phyloP scores from a whole-genome alignment of 2,797 vertebrate genomes.

The Melanogrammus aeglefinus region DNA sequence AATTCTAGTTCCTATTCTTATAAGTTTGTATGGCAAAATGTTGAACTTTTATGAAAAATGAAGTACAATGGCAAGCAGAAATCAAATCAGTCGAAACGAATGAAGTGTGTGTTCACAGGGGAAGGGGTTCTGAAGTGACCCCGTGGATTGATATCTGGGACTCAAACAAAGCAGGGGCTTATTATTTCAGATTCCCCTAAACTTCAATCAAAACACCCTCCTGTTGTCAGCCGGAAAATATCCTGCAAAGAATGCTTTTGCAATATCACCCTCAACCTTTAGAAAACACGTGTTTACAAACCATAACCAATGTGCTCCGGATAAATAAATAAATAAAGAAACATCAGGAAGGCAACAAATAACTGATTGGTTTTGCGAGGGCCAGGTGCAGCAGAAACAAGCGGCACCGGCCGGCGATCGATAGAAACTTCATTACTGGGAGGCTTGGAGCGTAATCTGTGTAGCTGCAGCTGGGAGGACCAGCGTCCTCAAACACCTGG shows the following conservation, averaged over 20 bases:
- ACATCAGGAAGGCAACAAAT: slow-evolving; percentile 28
- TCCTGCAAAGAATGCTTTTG: slow-evolving; percentile 40
- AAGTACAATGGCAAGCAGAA: no score
- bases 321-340: slow-evolving; percentile 27
- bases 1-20: no score
- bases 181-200: no score
- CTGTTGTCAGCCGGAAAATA: not conserved
- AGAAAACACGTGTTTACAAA: slow-evolving; percentile 41
- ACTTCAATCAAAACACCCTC: no score
- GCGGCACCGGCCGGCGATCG: slow-evolving; percentile 65
- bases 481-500: slow-evolving; percentile 62
- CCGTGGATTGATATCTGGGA: no score
- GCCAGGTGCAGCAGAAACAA: slow-evolving; percentile 57
- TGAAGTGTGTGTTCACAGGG: no score
- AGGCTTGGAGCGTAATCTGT: slow-evolving; percentile 67
- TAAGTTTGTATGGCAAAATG: no score
- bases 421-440: slow-evolving; percentile 76
- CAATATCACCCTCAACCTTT: slow-evolving; percentile 35
- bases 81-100: no score
- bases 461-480: slow-evolving; percentile 66
- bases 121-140: no score
- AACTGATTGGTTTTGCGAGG: not conserved
- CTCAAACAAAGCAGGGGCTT: no score
- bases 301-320: slow-evolving; percentile 55
- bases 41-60: no score